Base-by-base conservation (phyloP, 2,888 invertebrate species). In the Acronicta alni region DNA sequence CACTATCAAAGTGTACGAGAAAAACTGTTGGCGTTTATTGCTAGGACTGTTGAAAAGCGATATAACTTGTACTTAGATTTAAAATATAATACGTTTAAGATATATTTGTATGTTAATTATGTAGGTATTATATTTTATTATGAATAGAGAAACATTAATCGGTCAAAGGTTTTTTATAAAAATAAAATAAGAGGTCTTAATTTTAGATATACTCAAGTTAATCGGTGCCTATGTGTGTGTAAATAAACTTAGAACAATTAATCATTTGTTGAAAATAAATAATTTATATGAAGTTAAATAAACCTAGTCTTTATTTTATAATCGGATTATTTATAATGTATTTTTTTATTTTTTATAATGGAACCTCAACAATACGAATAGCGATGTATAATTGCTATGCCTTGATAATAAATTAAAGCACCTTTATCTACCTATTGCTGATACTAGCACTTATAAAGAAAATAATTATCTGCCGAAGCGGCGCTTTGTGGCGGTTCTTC, bases 241-340 rank as follows among this genome's bases (percentile, higher is more conserved):
- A n/a, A 51, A 35, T 49, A 57, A 45, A 54, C 55, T 20, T 37
- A 38, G 16, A 16, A 32, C 23, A 43, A 53, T 12, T 44, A 48
- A 49, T 58, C 56, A 57, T 67, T 67, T 59, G 61, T 67, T 67
- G 30, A 61, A 67, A 75, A 67, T 72, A 72, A 67, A 75, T 51
- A 35, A 48, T 57, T 62, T 47, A 66, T 56, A 59, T 55, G 51
- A 60, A 56, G 59, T 72, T 30, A 30, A 30, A 30, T 60, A 51
- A 45, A 15, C 18, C 15, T 17, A 17, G 6, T 12, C 51, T 59
- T 51, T 32, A 48, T 64, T 32, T 59, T 10, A 35, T 18, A 47
- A 23, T 23, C 23, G n/a, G n/a, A n/a, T n/a, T n/a, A n/a, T n/a
- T n/a, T n/a, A n/a, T n/a, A n/a, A n/a, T n/a, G n/a, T n/a, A n/a